These are phyloP conservation scores for Athalia rosae DNA, from an alignment of 2,888 invertebrate species.

Conservation along the genomic window DNA sequence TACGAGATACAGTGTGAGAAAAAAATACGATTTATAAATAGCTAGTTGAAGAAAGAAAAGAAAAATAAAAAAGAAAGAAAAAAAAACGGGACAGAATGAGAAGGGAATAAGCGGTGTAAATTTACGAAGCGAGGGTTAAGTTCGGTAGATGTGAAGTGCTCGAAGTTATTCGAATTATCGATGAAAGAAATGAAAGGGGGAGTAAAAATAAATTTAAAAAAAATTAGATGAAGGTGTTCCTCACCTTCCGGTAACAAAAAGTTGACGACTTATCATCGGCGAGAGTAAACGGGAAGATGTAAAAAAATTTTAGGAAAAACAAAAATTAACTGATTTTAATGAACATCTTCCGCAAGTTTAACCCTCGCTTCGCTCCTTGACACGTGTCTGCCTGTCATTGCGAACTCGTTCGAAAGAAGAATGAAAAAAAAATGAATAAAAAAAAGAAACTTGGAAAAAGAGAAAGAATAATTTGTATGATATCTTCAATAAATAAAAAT, in stretches of 20 bases:
- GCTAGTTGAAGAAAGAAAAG: neutral
- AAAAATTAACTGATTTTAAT: neutral
- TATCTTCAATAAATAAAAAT: constrained; percentile 36
- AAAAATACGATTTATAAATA: constrained; percentile 1
- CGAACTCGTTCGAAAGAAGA: constrained; percentile 1
- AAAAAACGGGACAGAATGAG: neutral
- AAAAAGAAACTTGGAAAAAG: neutral
- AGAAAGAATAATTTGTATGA: constrained; percentile 37
- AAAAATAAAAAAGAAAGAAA: neutral
- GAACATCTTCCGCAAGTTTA: constrained; percentile 10
- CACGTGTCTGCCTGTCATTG: constrained; percentile 14
- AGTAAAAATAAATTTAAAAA: neutral
- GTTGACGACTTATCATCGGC: neutral
- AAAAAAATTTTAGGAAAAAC: neutral
- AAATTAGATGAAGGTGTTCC: neutral
- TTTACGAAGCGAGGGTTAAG: constrained; percentile 32
- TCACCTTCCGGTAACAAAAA: too few relatives aligned
- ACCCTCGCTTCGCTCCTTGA: constrained; percentile 33
- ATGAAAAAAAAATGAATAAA: neutral
- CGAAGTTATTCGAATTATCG: neutral
- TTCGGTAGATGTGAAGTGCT: neutral
- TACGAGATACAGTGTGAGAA: neutral
- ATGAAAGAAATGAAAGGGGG: neutral
- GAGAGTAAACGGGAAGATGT: neutral
- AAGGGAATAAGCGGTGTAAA: constrained; percentile 1